phyloP scores from a whole-genome alignment of 1,140 invertebrate genomes.

The Pseudomyrmex sp. region DNA sequence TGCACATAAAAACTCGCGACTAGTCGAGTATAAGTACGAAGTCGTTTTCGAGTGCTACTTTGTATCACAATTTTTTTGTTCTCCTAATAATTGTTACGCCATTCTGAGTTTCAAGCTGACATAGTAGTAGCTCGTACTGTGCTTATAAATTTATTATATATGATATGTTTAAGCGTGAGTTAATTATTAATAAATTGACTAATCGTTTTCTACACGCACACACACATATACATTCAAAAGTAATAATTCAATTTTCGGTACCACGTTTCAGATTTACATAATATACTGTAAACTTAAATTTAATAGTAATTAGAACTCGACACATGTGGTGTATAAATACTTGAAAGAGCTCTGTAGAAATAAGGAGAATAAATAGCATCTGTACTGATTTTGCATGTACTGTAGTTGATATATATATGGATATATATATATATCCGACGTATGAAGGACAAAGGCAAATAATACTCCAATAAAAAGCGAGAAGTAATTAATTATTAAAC shows the following conservation, averaged over 20 bases:
- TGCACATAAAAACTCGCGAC: conserved; percentile 9
- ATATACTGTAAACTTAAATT: conserved; percentile 29
- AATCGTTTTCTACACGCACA: background rate
- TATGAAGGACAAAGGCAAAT: conserved; percentile 1
- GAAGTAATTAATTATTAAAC: conserved; percentile 4
- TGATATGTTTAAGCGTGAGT: no score
- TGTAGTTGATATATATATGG: conserved; percentile 30
- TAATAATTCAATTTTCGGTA: conserved; percentile 22
- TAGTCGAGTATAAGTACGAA: conserved; percentile 38
- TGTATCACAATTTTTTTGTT: conserved; percentile 15
- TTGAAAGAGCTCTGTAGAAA: conserved; percentile 21
- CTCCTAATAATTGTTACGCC: conserved; percentile 11
- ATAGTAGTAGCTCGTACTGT: background rate
- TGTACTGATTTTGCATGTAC: conserved; percentile 12
- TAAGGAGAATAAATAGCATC: background rate
- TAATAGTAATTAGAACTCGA: conserved; percentile 18
- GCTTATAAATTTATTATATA: conserved; percentile 32
- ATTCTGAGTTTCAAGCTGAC: conserved; percentile 16
- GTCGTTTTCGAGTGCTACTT: conserved; percentile 5
- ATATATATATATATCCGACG: conserved; percentile 35
- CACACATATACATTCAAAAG: background rate
- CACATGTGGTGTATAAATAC: conserved; percentile 19
- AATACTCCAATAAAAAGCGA: conserved; percentile 1
- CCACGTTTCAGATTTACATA: conserved; percentile 10
- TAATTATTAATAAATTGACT: no score